phyloP scores from a whole-genome alignment of 2,888 invertebrate species.

The Isotomurus palustris region DNA sequence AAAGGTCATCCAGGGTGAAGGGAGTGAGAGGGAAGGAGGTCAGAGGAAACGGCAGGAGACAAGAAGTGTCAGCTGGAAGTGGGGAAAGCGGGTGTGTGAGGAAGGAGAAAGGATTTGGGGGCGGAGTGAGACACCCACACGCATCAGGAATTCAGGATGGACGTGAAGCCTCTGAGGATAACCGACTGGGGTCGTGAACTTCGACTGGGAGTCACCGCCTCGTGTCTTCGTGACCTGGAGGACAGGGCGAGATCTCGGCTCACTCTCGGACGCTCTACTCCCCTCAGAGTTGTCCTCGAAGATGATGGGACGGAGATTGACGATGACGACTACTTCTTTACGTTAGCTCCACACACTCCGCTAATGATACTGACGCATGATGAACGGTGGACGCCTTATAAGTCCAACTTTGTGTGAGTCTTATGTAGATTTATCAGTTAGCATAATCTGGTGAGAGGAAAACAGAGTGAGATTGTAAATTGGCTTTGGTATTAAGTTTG shows the following conservation, averaged over 20 bases:
- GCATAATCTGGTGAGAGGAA: too few species aligned
- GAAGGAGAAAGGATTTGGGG: too few species aligned
- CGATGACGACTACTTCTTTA: conserved; percentile 90
- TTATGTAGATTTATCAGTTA: neutral
- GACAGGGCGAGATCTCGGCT: conserved; percentile 38
- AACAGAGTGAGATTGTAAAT: conserved; percentile 3
- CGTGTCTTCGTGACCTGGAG: conserved; percentile 63
- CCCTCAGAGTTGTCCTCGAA: conserved; percentile 69
- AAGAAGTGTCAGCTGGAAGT: too few species aligned
- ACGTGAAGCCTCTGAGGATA: conserved; percentile 65
- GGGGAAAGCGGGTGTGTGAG: too few species aligned
- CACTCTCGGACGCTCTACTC: conserved; percentile 25
- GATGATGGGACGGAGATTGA: conserved; percentile 92
- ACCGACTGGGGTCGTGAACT: conserved; percentile 73
- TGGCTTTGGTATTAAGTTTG: too few species aligned
- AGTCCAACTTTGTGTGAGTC: conserved; percentile 47
- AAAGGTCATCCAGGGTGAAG: too few species aligned
- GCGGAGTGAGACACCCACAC: too few species aligned
- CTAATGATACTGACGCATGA: conserved; percentile 70
- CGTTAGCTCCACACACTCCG: conserved; percentile 79
- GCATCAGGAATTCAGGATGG: too few species aligned
- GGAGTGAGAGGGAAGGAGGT: too few species aligned
- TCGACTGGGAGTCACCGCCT: conserved; percentile 76
- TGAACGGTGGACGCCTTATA: conserved; percentile 65
- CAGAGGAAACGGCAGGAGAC: too few species aligned